Conservation (phyloP, 2,113 vertebrate genomes). For the Bubo blakistoni region DNA sequence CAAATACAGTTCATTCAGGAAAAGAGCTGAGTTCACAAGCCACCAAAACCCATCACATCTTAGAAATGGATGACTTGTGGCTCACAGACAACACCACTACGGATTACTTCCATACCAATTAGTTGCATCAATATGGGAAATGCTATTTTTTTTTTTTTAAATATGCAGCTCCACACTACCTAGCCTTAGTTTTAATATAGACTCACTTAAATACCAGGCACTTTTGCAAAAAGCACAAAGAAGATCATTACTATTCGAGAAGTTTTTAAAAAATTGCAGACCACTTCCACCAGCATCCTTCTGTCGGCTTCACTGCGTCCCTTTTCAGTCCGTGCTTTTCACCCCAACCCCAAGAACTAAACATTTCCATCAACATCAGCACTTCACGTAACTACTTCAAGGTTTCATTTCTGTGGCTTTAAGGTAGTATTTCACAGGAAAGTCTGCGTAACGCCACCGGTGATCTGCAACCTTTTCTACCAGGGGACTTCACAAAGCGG, state of each 20-base stretch:
- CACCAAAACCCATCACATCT: background rate
- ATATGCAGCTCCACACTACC: background rate
- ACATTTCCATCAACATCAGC: background rate
- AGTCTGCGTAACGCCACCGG: background rate
- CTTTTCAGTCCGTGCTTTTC: background rate
- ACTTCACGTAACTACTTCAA: background rate
- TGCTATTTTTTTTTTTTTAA: background rate
- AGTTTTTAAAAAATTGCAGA: background rate
- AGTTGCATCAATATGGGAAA: background rate
- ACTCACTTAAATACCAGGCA: background rate
- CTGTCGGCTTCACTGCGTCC: background rate
- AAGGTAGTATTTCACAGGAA: background rate
- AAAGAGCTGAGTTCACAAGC: background rate
- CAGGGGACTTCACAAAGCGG: rapidly evolving
- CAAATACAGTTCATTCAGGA: background rate
- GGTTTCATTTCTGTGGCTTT: background rate
- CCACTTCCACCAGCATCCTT: background rate
- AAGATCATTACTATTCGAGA: background rate
- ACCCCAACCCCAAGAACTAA: background rate
- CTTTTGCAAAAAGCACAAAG: background rate
- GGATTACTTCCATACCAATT: background rate
- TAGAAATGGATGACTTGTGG: background rate
- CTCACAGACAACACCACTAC: background rate
- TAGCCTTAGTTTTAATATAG: background rate
- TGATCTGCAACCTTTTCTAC: background rate